Evolutionary conservation across 2,888 invertebrate genomes (phyloP).

Genomic region (Papilio gigon): DNA sequence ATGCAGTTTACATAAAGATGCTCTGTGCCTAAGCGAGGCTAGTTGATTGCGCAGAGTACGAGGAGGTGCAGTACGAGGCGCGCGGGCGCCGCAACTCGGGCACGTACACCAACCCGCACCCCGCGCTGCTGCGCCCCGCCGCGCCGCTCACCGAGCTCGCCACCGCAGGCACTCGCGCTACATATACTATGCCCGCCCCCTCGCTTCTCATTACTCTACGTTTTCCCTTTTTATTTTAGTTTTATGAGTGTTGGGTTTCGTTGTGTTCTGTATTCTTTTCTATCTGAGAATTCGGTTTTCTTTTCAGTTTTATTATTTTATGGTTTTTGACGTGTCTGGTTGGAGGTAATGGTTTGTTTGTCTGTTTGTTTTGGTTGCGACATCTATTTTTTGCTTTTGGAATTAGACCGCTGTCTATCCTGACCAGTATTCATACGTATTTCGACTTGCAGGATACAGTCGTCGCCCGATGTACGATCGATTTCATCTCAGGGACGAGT

Average conservation of each 20-base stretch:
- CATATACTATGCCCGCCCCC: constrained; percentile 31
- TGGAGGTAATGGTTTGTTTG: constrained; percentile 30
- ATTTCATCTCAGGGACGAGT: constrained; percentile 65
- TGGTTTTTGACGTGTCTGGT: constrained; percentile 18
- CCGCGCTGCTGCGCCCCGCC: constrained; percentile 68
- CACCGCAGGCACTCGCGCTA: constrained; percentile 73
- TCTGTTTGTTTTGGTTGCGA: constrained; percentile 37
- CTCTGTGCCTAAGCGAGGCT: neutral
- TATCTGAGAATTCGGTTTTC: constrained; percentile 20
- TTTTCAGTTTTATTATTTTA: constrained; percentile 37
- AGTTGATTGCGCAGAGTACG: constrained; percentile 43
- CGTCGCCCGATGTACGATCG: constrained; percentile 63
- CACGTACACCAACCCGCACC: constrained; percentile 74
- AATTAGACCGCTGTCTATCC: constrained; percentile 1
- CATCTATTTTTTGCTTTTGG: constrained; percentile 20
- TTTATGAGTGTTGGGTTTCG: constrained; percentile 25
- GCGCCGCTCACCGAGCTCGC: constrained; percentile 76
- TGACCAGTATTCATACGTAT: constrained; percentile 23
- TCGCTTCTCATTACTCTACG: constrained; percentile 41
- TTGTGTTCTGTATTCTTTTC: constrained; percentile 11
- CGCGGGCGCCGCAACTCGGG: constrained; percentile 73
- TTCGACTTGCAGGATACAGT: constrained; percentile 69
- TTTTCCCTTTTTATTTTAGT: constrained; percentile 39
- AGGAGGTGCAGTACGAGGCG: constrained; percentile 66
- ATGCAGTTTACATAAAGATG: neutral